A percentile compares a stretch with the other conserved stretches of the same genome.
These are phyloP conservation scores for Ptychochromis oligacanthus DNA, from an alignment of 2,113 vertebrate species.

Conservation along the genomic window DNA sequence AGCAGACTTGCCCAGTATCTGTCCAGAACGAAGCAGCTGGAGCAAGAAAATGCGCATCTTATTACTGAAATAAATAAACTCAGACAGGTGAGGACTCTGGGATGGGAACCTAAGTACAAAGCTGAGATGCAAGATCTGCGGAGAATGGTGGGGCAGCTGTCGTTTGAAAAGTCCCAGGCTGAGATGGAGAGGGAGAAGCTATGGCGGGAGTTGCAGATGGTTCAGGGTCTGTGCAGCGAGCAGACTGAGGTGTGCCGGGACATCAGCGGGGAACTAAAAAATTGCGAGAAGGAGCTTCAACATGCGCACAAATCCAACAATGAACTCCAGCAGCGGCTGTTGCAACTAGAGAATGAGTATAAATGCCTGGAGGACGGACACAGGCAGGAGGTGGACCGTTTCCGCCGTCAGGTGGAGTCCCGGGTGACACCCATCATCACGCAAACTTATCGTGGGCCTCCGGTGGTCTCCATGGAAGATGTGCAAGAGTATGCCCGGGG, in stretches of 20 bases:
- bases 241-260: conserved; percentile 73
- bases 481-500: conserved; percentile 83
- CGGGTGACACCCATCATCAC: conserved; percentile 67
- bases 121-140: conserved; percentile 82
- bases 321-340: conserved; percentile 83
- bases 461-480: conserved; percentile 77
- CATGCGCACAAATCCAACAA: conserved; percentile 73
- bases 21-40: conserved; percentile 86
- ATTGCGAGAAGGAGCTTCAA: conserved; percentile 76
- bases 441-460: conserved; percentile 66
- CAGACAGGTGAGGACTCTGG: conserved; percentile 66
- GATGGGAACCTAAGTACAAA: conserved; percentile 62
- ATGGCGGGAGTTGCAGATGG: conserved; percentile 77
- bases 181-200: conserved; percentile 84
- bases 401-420: conserved; percentile 76
- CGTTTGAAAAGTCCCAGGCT: conserved; percentile 80
- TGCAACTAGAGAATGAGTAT: conserved; percentile 82
- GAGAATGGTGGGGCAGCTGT: conserved; percentile 79
- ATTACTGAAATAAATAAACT: conserved; percentile 79
- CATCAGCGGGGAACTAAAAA: conserved; percentile 78
- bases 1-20: conserved; percentile 87
- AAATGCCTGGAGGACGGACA: conserved; percentile 79
- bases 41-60: conserved; percentile 85
- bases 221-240: conserved; percentile 75
- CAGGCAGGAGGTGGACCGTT: conserved; percentile 72